Evolutionary conservation across 2,888 invertebrate species (phyloP).

Genomic region (Bursaphelenchus okinawaensis): DNA sequence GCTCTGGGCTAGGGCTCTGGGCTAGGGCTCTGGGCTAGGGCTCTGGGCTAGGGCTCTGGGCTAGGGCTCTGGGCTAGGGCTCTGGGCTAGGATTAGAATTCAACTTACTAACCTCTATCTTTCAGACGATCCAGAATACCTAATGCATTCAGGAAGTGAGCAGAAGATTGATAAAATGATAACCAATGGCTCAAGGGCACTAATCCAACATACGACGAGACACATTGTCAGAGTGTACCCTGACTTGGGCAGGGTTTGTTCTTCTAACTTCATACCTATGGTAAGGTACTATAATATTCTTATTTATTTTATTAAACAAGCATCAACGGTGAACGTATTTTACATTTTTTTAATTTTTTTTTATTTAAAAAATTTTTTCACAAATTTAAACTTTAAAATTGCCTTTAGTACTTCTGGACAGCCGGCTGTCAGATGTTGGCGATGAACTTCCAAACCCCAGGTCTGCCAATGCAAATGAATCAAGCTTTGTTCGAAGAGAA

Average conservation of each 20-base stretch:
- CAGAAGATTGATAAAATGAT: constrained; percentile 23
- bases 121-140: constrained; percentile 21
- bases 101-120: too few relatives aligned
- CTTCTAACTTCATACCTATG: constrained; percentile 32
- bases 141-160: constrained; percentile 28
- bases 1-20: too few relatives aligned
- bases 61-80: too few relatives aligned
- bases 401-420: constrained; percentile 72
- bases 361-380: not conserved
- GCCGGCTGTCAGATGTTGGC: constrained; percentile 86
- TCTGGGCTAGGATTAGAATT: too few relatives aligned
- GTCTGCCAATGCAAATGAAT: constrained; percentile 81
- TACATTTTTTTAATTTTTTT: too few relatives aligned
- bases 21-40: too few relatives aligned
- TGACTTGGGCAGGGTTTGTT: constrained; percentile 22
- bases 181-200: constrained; percentile 15
- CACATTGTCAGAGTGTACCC: constrained; percentile 29
- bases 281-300: constrained; percentile 21
- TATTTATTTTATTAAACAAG: too few relatives aligned
- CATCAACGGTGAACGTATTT: too few relatives aligned
- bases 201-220: constrained; percentile 24
- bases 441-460: constrained; percentile 64
- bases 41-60: too few relatives aligned
- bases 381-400: not conserved
- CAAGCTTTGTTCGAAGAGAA: constrained; percentile 86